Evolutionary conservation across 2,797 vertebrate species (phyloP).

Genomic region (Xenops minutus): DNA sequence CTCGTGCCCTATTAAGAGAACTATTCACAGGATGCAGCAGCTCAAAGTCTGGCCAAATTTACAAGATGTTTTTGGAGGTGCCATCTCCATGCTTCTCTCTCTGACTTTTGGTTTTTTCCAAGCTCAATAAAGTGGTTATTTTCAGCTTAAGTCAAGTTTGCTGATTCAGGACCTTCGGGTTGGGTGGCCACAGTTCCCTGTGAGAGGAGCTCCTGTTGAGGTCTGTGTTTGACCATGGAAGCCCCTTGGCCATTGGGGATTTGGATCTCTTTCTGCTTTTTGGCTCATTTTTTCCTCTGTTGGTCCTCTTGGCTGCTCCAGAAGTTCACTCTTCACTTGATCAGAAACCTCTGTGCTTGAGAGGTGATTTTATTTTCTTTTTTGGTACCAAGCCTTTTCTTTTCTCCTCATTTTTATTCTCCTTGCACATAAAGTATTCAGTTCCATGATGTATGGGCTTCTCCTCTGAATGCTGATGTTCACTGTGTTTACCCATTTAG

Average conservation of each 20-base stretch:
- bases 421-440: background rate
- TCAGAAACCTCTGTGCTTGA: background rate
- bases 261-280: background rate
- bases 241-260: rapidly evolving
- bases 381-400: background rate
- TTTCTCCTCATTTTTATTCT: background rate
- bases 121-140: background rate
- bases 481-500: background rate
- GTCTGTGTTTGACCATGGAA: background rate
- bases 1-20: background rate
- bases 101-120: background rate
- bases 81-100: background rate
- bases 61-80: background rate
- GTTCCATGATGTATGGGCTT: background rate
- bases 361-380: background rate
- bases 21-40: background rate
- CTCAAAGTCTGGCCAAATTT: background rate
- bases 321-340: background rate
- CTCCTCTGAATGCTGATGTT: background rate
- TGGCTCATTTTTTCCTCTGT: background rate
- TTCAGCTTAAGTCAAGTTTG: background rate
- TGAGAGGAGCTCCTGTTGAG: background rate
- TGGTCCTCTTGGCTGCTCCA: background rate
- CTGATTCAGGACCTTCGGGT: background rate
- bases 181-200: background rate